These are phyloP conservation scores for Cephalotes varians DNA, from an alignment of 2,888 invertebrate species.

Conservation along the genomic window DNA sequence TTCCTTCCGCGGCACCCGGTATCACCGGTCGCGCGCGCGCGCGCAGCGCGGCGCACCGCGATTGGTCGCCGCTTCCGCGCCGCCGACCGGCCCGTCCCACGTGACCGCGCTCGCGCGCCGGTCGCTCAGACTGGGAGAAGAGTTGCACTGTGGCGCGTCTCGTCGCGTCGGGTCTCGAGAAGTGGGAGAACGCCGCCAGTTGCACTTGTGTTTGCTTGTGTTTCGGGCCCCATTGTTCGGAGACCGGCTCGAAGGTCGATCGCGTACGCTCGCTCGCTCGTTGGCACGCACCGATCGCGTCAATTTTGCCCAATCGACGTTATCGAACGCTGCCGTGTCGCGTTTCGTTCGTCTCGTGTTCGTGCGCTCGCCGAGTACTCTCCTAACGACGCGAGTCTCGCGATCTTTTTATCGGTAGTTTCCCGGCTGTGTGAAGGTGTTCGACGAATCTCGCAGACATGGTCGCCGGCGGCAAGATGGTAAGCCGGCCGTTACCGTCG, in stretches of 20 bases:
- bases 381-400: background rate
- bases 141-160: constrained; percentile 26
- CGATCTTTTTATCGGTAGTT: constrained; percentile 24
- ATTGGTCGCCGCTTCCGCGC: constrained; percentile 69
- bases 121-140: constrained; percentile 25
- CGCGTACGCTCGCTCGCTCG: constrained; percentile 6
- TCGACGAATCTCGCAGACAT: constrained; percentile 71
- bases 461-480: constrained; percentile 83
- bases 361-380: constrained; percentile 17
- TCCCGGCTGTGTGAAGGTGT: constrained; percentile 15
- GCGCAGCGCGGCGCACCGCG: constrained; percentile 56
- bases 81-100: constrained; percentile 77
- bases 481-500: constrained; percentile 69
- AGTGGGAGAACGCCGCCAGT: constrained; percentile 75
- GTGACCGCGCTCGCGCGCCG: constrained; percentile 73
- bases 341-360: constrained; percentile 11
- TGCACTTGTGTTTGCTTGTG: constrained; percentile 81
- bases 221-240: constrained; percentile 78
- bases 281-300: background rate
- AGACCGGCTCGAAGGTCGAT: constrained; percentile 66
- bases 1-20: constrained; percentile 74
- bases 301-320: constrained; percentile 30
- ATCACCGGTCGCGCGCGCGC: constrained; percentile 55
- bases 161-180: constrained; percentile 9
- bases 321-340: constrained; percentile 11